Percentiles rank a stretch among this genome's conserved stretches.
Conservation (phyloP, 2,888 invertebrate species). For the Eupithecia pulchellata region DNA sequence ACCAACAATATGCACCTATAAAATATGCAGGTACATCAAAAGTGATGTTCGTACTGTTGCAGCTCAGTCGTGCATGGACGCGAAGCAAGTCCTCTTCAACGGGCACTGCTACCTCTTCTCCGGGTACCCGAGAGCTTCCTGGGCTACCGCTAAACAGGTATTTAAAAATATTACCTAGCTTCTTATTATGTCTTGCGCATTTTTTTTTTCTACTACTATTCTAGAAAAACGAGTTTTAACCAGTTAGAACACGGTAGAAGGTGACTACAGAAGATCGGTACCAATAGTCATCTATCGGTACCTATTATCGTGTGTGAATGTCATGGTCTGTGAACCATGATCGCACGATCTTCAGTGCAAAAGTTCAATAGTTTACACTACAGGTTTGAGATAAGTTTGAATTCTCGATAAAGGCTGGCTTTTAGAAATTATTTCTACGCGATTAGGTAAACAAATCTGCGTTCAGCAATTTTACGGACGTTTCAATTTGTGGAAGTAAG, state of each 20-base stretch:
- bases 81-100: conserved; percentile 88
- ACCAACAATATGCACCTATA: too few relatives aligned
- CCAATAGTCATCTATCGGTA: too few relatives aligned
- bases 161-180: neutral
- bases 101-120: conserved; percentile 91
- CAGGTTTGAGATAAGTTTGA: neutral
- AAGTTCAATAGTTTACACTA: neutral
- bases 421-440: neutral
- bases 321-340: neutral
- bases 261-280: too few relatives aligned
- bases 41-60: conserved; percentile 57
- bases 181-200: too few relatives aligned
- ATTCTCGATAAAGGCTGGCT: neutral
- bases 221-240: too few relatives aligned
- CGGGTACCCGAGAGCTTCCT: conserved; percentile 91
- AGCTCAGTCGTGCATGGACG: conserved; percentile 89
- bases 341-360: conserved; percentile 15
- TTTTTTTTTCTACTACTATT: too few relatives aligned
- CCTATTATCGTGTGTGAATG: too few relatives aligned
- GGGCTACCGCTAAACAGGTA: conserved; percentile 84
- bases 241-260: too few relatives aligned
- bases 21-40: too few relatives aligned
- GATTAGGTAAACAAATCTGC: conserved; percentile 4
- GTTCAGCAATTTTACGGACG: neutral
- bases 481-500: neutral